Evolutionary conservation across 2,113 vertebrate species (phyloP).

Genomic region (Labeo rohita): DNA sequence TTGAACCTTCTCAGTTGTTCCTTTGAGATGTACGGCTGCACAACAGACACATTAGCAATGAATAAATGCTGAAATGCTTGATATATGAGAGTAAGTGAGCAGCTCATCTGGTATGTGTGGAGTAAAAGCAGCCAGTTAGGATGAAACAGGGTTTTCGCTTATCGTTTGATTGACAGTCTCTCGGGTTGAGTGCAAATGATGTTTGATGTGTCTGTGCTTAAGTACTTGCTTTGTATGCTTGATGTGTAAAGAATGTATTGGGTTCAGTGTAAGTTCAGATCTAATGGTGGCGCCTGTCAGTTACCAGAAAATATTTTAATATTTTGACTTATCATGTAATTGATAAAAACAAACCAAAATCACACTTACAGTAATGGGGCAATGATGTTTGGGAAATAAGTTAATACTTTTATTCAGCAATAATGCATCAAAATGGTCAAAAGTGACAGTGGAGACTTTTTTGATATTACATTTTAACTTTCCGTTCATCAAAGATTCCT

Average conservation of each 20-base stretch:
- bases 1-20: neutral
- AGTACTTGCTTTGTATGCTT: neutral
- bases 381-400: neutral
- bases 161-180: conserved; percentile 2
- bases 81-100: neutral
- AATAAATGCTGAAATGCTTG: neutral
- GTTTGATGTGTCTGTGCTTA: neutral
- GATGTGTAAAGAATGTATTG: neutral
- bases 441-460: too few relatives aligned
- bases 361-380: neutral
- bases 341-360: neutral
- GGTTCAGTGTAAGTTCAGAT: neutral
- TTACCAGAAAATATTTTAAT: neutral
- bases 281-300: neutral
- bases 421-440: too few relatives aligned
- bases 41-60: neutral
- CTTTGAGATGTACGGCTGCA: neutral
- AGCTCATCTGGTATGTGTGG: neutral
- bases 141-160: neutral
- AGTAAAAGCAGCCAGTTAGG: neutral
- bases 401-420: too few relatives aligned
- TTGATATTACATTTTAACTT: too few relatives aligned
- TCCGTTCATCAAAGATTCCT: too few relatives aligned
- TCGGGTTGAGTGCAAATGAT: neutral
- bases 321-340: too few relatives aligned